Conservation (phyloP, 2,113 vertebrate species). For the Trematocara variabile region DNA sequence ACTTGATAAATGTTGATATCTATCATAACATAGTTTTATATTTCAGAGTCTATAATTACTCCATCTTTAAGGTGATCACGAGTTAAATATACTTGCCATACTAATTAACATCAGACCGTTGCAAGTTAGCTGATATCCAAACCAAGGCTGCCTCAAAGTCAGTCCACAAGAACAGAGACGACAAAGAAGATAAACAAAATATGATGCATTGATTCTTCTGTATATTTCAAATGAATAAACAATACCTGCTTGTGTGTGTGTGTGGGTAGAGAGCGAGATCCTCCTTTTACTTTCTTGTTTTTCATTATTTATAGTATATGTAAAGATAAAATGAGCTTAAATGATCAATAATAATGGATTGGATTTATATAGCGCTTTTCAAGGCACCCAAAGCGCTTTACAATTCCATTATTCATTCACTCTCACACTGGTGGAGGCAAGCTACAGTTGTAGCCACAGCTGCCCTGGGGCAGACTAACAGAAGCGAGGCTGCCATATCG, state of each 20-base stretch:
- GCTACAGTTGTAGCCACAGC: no score
- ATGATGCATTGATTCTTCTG: no score
- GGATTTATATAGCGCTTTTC: no score
- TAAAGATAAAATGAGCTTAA: background rate
- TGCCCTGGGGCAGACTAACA: no score
- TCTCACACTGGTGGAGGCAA: no score
- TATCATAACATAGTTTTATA: background rate
- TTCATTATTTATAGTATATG: background rate
- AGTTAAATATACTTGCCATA: background rate
- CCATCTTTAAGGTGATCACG: background rate
- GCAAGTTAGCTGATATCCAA: background rate
- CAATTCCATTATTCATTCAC: no score
- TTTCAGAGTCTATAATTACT: background rate
- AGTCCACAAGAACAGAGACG: background rate
- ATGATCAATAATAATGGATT: background rate
- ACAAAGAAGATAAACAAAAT: no score
- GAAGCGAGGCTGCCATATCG: no score
- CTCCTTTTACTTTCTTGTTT: background rate
- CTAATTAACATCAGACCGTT: background rate
- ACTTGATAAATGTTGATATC: background rate
- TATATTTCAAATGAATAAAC: no score
- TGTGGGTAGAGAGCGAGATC: background rate
- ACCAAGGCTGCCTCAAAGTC: background rate
- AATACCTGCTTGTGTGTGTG: background rate
- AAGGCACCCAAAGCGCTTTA: no score